phyloP scores from a whole-genome alignment of 2,113 vertebrate genomes.

The Rhadina sibilatrix region DNA sequence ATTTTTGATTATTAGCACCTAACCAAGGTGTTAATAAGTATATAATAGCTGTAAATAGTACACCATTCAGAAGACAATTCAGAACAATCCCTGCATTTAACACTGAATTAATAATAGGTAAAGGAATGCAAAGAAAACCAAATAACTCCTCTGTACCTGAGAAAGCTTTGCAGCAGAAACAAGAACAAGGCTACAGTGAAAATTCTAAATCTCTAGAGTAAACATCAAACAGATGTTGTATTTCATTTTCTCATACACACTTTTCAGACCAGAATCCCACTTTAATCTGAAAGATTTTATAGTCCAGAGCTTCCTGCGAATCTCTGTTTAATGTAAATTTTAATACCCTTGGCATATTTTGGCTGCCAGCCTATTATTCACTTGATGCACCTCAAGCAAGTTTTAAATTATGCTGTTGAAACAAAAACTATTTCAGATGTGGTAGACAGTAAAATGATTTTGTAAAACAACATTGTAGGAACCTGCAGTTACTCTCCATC shows the following conservation, averaged over 20 bases:
- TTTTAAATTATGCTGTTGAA: slow-evolving; percentile 38
- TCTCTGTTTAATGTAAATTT: slow-evolving; percentile 49
- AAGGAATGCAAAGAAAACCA: not conserved
- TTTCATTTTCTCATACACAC: slow-evolving; percentile 9
- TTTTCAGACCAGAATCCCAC: slow-evolving; percentile 7
- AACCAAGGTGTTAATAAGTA: not conserved
- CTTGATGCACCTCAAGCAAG: not conserved
- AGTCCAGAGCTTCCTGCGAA: slow-evolving; percentile 41
- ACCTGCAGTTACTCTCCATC: not conserved
- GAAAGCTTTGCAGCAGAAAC: slow-evolving; percentile 7
- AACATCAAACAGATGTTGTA: slow-evolving; percentile 1
- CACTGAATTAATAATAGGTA: not conserved
- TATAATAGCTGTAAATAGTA: not conserved
- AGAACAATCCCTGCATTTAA: not conserved
- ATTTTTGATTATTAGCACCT: not conserved
- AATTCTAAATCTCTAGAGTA: slow-evolving; percentile 26
- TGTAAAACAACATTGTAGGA: not conserved
- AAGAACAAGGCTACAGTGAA: not conserved
- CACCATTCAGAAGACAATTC: not conserved
- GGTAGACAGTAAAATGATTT: slow-evolving; percentile 15
- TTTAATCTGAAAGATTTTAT: slow-evolving; percentile 55
- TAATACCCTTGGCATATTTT: slow-evolving; percentile 37
- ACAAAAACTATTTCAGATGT: slow-evolving; percentile 19
- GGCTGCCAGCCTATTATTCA: slow-evolving; percentile 24
- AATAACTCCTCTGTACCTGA: not conserved